Evolutionary conservation across 1,140 invertebrate species (phyloP).

Genomic region (Protaetia brevitarsis): DNA sequence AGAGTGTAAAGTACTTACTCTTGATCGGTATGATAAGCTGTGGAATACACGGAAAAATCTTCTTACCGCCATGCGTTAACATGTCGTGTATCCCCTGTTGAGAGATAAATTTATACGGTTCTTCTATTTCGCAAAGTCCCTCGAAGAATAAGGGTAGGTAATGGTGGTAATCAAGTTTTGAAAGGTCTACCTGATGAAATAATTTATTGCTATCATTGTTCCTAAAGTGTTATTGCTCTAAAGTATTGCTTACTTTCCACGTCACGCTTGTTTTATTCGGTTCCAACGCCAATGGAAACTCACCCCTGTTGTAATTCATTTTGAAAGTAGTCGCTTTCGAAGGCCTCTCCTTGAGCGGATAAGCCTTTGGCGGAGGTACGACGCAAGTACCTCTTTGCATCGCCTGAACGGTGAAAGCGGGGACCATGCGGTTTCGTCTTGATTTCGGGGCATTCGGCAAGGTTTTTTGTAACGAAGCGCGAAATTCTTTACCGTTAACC

Average conservation of each 20-base stretch:
- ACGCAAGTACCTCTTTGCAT: conserved; percentile 72
- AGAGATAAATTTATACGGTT: conserved; percentile 87
- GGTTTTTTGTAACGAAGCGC: conserved; percentile 47
- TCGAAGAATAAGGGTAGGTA: conserved; percentile 94
- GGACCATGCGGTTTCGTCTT: conserved; percentile 57
- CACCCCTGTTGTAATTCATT: conserved; percentile 80
- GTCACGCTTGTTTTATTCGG: conserved; percentile 75
- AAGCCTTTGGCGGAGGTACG: conserved; percentile 59
- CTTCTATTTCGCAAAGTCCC: conserved; percentile 79
- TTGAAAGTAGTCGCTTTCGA: conserved; percentile 71
- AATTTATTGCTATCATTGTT: neutral
- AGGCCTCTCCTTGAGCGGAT: conserved; percentile 54
- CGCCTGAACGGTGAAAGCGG: conserved; percentile 76
- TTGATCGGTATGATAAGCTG: conserved; percentile 92
- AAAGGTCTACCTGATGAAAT: conserved; percentile 66
- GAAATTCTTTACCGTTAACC: conserved; percentile 54
- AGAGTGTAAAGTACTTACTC: conserved; percentile 57
- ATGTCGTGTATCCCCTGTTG: conserved; percentile 85
- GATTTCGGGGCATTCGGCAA: conserved; percentile 40
- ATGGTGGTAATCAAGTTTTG: conserved; percentile 87
- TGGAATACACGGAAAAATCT: conserved; percentile 86
- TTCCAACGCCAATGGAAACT: conserved; percentile 82
- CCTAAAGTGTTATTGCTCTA: neutral
- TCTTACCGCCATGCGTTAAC: conserved; percentile 75
- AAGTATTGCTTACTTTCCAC: conserved; percentile 69